Percentiles rank a stretch among this genome's conserved stretches.
Conservation (phyloP, 2,888 invertebrate species). For the Euzetes globulus region DNA sequence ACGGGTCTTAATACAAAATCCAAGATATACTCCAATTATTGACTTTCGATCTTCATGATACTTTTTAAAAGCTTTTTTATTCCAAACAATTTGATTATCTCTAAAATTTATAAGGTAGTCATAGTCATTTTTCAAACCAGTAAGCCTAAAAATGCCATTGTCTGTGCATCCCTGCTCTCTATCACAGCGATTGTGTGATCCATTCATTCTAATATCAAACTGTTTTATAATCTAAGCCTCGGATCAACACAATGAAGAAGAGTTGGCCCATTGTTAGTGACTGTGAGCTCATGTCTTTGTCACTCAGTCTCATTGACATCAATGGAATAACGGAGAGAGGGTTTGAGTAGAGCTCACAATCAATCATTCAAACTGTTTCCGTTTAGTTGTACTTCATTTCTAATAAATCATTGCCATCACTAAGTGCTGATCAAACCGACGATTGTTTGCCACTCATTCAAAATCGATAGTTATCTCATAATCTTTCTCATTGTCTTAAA, state of each 20-base stretch:
- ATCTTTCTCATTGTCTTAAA: not conserved
- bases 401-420: conserved; percentile 19
- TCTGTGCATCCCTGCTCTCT: not conserved
- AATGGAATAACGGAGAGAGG: not conserved
- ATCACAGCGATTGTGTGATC: not conserved
- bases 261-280: conserved; percentile 10
- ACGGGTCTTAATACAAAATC: too few species aligned
- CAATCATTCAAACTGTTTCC: conserved; percentile 9
- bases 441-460: not conserved
- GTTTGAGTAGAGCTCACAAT: not conserved
- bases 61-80: too few species aligned
- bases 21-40: too few species aligned
- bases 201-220: conserved; percentile 4
- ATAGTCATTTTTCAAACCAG: too few species aligned
- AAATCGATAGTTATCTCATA: not conserved
- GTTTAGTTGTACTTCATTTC: conserved; percentile 1
- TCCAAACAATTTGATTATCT: too few species aligned
- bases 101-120: too few species aligned
- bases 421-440: not conserved
- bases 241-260: conserved; percentile 2
- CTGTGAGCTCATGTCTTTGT: conserved; percentile 24
- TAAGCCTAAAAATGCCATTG: too few species aligned
- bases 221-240: not conserved
- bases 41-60: too few species aligned
- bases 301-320: not conserved